Conservation (phyloP, 2,888 invertebrate species). For the Apotomis turbidana region DNA sequence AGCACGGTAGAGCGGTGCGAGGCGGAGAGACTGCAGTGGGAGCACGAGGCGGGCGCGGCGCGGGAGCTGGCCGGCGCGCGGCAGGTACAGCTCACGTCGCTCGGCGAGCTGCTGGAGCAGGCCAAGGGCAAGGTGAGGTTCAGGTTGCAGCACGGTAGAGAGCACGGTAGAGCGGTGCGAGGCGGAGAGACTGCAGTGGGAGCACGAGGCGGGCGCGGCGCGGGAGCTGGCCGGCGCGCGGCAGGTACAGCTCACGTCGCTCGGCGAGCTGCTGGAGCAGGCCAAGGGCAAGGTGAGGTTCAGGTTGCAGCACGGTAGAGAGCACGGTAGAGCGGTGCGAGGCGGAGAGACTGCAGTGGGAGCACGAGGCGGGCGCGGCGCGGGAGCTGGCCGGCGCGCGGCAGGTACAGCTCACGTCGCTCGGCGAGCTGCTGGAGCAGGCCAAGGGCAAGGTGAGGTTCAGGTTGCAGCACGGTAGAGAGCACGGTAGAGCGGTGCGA, state of each 20-base stretch:
- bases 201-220: slow-evolving; percentile 87
- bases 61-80: slow-evolving; percentile 90
- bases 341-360: slow-evolving; percentile 88
- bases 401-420: slow-evolving; percentile 90
- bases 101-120: slow-evolving; percentile 91
- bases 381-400: slow-evolving; percentile 90
- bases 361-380: slow-evolving; percentile 87
- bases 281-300: slow-evolving; percentile 89
- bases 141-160: too few relatives aligned
- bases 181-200: slow-evolving; percentile 89
- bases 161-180: slow-evolving; percentile 86
- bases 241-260: slow-evolving; percentile 90
- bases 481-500: slow-evolving; percentile 47
- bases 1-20: slow-evolving; percentile 87
- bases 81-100: slow-evolving; percentile 90
- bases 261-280: slow-evolving; percentile 91
- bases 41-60: slow-evolving; percentile 87
- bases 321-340: slow-evolving; percentile 87
- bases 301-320: too few relatives aligned
- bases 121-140: slow-evolving; percentile 89
- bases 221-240: slow-evolving; percentile 90
- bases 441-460: slow-evolving; percentile 89
- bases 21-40: slow-evolving; percentile 89
- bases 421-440: slow-evolving; percentile 91
- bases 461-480: too few relatives aligned